These are phyloP conservation scores for Stictonetta naevosa DNA, from an alignment of 2,113 vertebrate species.

Conservation along the genomic window DNA sequence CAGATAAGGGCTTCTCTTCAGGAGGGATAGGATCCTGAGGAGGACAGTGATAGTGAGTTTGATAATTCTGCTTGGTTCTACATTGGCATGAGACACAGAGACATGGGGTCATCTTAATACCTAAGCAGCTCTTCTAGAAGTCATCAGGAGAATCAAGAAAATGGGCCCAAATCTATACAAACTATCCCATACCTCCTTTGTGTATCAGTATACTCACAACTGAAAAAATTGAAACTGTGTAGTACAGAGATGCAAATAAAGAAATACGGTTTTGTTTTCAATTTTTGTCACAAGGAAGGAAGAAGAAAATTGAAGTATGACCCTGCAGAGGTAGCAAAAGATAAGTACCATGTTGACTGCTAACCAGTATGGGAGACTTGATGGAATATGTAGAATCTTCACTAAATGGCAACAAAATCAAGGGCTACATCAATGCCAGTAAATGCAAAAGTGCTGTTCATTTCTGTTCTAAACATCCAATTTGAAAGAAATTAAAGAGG, in stretches of 20 bases:
- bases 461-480: neutral
- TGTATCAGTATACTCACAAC: neutral
- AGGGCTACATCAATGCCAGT: neutral
- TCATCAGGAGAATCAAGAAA: neutral
- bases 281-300: neutral
- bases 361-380: neutral
- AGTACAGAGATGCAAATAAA: neutral
- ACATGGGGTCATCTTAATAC: neutral
- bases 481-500: neutral
- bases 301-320: neutral
- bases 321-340: neutral
- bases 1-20: neutral
- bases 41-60: neutral
- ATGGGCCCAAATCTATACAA: neutral
- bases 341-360: neutral
- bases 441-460: neutral
- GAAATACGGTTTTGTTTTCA: neutral
- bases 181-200: neutral
- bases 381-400: neutral
- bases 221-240: neutral
- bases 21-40: neutral
- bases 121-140: neutral
- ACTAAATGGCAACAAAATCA: neutral
- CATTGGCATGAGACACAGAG: neutral
- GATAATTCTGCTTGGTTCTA: neutral